phyloP scores from a whole-genome alignment of 2,888 invertebrate species.

The Euproctis similis region DNA sequence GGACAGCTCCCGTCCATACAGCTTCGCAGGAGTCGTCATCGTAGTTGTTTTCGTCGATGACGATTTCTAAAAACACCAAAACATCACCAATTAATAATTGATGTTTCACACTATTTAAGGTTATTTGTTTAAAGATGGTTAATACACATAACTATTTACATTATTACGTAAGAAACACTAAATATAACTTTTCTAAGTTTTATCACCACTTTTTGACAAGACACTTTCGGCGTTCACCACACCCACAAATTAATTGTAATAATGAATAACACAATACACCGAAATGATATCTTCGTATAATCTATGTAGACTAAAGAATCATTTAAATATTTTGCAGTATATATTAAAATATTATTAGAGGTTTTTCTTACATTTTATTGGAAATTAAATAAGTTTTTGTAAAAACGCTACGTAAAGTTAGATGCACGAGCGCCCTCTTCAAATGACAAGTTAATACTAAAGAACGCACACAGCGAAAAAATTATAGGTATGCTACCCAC shows the following conservation, averaged over 20 bases:
- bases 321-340: no score
- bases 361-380: conserved; percentile 32
- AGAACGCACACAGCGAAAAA: not conserved
- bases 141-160: conserved; percentile 11
- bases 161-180: conserved; percentile 27
- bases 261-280: no score
- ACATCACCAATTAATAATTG: conserved; percentile 30
- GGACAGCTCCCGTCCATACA: conserved; percentile 92
- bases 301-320: no score
- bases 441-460: conserved; percentile 59
- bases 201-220: conserved; percentile 36
- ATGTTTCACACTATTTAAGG: conserved; percentile 16
- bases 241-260: conserved; percentile 51
- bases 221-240: conserved; percentile 53
- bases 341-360: no score
- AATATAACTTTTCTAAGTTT: conserved; percentile 41
- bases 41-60: conserved; percentile 91
- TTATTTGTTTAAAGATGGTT: conserved; percentile 16
- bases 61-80: conserved; percentile 83
- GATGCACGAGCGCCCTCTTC: conserved; percentile 38
- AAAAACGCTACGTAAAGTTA: conserved; percentile 17
- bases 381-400: conserved; percentile 18
- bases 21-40: conserved; percentile 91
- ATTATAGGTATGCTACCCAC: no score
- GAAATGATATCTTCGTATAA: no score